Base-by-base conservation (phyloP, 2,113 vertebrate genomes). In the Festucalex cinctus region DNA sequence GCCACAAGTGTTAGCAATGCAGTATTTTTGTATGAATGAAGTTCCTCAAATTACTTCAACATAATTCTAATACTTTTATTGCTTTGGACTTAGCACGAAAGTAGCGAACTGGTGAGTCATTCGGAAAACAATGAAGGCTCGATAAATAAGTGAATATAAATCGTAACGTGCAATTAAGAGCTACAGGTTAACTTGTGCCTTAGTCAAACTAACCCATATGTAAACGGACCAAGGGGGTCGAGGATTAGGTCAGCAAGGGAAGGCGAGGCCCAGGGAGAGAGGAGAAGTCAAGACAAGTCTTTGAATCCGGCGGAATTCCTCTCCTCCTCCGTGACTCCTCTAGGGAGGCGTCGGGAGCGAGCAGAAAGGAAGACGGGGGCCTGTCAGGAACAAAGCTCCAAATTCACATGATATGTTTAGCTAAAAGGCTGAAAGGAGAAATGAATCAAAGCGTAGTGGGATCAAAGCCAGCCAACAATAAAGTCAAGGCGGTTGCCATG, bases 371-470 rank as follows among this genome's bases (percentile, higher is more conserved):
- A 92, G 92, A 91, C 85, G 88, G 85, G 36, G 87, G 85, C 88
- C 90, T 92, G 92, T 93, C 92, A 92, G 89, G 89, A 93, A 92
- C 92, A 93, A 93, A 93, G 90, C 90, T 86, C 78, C 85, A 89
- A 88, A 92, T 90, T 92, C 89, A 89, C 88, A 91, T 92, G 91
- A 93, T 92, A 86, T 92, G 91, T 91, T 92, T 92, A 91, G 90
- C 91, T 91, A 91, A 92, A 93, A 92, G 90, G 89, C 90, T 83
- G 89, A 91, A 90, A 92, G 86, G 39, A 90, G 86, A 89, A 89
- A 87, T 88, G 86, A 92, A 93, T 93, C 91, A 93, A 93, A 93
- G 91, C 87, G 66, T 80, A 66, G 78, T 65, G 67, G 89, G 92
- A 93, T 93, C 90, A 93, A 92, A 92, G 91, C 83, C 83, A 87